These are phyloP conservation scores for Diabrotica balteata DNA, from an alignment of 2,888 invertebrate species.

Conservation along the genomic window DNA sequence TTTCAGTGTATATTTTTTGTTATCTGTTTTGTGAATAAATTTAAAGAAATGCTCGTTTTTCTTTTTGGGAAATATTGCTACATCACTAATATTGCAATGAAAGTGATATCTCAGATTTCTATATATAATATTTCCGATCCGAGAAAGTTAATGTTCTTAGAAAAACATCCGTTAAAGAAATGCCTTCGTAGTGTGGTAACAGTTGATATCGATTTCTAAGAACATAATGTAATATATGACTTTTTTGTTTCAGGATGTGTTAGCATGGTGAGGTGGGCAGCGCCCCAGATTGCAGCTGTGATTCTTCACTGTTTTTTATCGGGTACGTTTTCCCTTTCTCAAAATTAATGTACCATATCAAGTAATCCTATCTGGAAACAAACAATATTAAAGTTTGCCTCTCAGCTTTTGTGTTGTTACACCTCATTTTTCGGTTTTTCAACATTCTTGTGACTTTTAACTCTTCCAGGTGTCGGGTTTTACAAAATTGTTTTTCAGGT, in stretches of 20 bases:
- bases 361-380: conserved; percentile 45
- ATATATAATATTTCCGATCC: neutral
- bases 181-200: conserved; percentile 22
- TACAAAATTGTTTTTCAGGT: neutral
- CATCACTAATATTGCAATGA: too few species aligned
- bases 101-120: too few species aligned
- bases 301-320: conserved; percentile 57
- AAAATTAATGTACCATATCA: conserved; percentile 53
- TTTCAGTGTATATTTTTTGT: too few species aligned
- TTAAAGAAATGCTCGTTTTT: neutral
- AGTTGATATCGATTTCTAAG: conserved; percentile 23
- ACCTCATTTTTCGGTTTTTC: conserved; percentile 11
- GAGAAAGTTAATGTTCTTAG: conserved; percentile 16
- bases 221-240: conserved; percentile 31
- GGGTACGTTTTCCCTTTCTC: conserved; percentile 51
- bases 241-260: conserved; percentile 56
- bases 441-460: conserved; percentile 11
- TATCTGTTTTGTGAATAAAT: neutral
- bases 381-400: conserved; percentile 22
- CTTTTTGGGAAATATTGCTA: too few species aligned
- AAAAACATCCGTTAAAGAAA: conserved; percentile 20
- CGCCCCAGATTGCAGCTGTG: conserved; percentile 57
- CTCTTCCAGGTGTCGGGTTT: conserved; percentile 8
- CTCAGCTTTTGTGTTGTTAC: conserved; percentile 18
- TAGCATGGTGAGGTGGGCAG: conserved; percentile 57